Evolutionary conservation across 1,140 invertebrate species (phyloP).

Genomic region (Apis mellifera): DNA sequence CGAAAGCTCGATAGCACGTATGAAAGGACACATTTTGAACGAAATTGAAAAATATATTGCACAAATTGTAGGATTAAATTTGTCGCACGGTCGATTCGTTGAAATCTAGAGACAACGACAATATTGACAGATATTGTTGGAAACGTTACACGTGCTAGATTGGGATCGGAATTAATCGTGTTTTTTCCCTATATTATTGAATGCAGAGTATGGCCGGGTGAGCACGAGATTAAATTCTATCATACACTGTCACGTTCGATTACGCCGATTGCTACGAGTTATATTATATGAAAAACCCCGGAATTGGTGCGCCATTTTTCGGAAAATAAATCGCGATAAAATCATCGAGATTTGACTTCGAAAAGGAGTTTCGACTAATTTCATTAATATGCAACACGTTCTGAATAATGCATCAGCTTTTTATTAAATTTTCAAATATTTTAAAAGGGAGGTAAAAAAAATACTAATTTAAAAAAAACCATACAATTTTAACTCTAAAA

Average conservation of each 20-base stretch:
- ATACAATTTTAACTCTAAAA: too few relatives aligned
- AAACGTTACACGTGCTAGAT: neutral
- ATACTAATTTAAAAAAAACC: too few relatives aligned
- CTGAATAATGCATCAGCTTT: too few relatives aligned
- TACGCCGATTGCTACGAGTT: slow-evolving; percentile 15
- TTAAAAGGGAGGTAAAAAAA: too few relatives aligned
- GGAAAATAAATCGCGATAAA: neutral
- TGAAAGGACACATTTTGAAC: neutral
- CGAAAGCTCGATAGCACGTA: neutral
- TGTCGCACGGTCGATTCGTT: neutral
- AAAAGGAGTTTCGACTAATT: neutral
- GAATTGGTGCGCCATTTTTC: too few relatives aligned
- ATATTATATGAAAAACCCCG: neutral
- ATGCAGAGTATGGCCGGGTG: too few relatives aligned
- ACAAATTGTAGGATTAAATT: slow-evolving; percentile 12
- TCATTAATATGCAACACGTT: too few relatives aligned
- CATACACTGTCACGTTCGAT: slow-evolving; percentile 10
- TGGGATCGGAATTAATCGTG: slow-evolving; percentile 6
- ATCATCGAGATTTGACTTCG: neutral
- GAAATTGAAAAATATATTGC: slow-evolving; percentile 12
- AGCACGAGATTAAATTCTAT: slow-evolving; percentile 23
- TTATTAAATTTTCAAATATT: too few relatives aligned
- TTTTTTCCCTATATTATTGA: slow-evolving; percentile 6
- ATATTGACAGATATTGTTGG: slow-evolving; percentile 14
- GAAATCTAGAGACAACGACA: slow-evolving; percentile 13